Evolutionary conservation across 2,888 invertebrate species (phyloP), one percentile per base, ranked within the genome.

Genomic region (Smittia aterrima): DNA sequence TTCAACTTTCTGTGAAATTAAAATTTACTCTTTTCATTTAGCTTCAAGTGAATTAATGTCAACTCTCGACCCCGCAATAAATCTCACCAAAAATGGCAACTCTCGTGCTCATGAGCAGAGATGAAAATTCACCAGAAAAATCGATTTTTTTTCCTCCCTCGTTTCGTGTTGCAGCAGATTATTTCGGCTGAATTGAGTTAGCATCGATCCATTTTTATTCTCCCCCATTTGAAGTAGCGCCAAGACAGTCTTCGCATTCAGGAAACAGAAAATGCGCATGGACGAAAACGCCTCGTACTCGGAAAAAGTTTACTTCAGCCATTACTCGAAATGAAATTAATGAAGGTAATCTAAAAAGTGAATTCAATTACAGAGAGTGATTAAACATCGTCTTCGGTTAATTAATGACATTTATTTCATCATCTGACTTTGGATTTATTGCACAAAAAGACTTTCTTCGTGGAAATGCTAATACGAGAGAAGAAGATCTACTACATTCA

Each of bases 381-480:
- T 47, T 47, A 47, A 47, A 47, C n/a, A 47, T 47, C 16, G 4
- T 6, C 47, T 16, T 47, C 16, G 47, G 47, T 2, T 47, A 47
- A 47, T 47, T 47, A 47, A 47, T 47, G 47, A 47, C 47, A 47
- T 47, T 47, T 47, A 47, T 47, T 47, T n/a, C 11, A 7, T 47
- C 32, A 9, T 32, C 32, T 32, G 32, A 32, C 32, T 32, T 9
- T 6, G 32, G 9, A 9, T 9, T 32, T 32, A 32, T 32, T 32
- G 32, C 32, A 32, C 32, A 32, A 32, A 32, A 3, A 32, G 32
- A 32, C n/a, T 32, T 6, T 32, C 32, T 32, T 32, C 9, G 32
- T 32, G 32, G 9, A 32, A 32, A 32, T 32, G 32, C 32, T 3
- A 32, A 9, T 32, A 32, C 32, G 32, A 32, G 32, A 32, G 32